A percentile compares a stretch with the other conserved stretches of the same genome.
phyloP scores from a whole-genome alignment of 2,888 invertebrate species.

The Stenchaetothrips biformis region DNA sequence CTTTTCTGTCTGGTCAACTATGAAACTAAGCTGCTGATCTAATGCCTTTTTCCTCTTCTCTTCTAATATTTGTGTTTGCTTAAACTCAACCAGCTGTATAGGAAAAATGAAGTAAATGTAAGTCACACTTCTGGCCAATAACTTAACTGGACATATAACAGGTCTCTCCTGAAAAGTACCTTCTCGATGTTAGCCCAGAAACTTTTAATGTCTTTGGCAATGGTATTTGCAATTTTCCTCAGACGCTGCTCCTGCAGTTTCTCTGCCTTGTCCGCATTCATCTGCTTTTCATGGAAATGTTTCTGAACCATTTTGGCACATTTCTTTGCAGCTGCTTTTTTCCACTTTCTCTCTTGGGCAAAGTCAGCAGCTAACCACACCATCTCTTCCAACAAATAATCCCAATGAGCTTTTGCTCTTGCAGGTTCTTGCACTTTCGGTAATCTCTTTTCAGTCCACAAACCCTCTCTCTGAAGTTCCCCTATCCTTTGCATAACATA shows the following conservation, averaged over 20 bases:
- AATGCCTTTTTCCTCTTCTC: slow-evolving; percentile 91
- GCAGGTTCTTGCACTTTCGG: slow-evolving; percentile 89
- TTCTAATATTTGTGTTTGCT: slow-evolving; percentile 85
- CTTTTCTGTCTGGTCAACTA: slow-evolving; percentile 97
- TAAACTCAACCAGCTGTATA: slow-evolving; percentile 79
- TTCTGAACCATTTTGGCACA: slow-evolving; percentile 88
- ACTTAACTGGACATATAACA: background rate
- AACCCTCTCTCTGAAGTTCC: slow-evolving; percentile 87
- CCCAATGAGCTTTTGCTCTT: slow-evolving; percentile 94
- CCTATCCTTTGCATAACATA: slow-evolving; percentile 87
- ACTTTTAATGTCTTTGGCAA: slow-evolving; percentile 87
- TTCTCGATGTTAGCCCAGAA: slow-evolving; percentile 98
- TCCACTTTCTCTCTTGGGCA: slow-evolving; percentile 96
- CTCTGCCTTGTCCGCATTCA: slow-evolving; percentile 83
- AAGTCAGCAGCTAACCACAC: slow-evolving; percentile 97
- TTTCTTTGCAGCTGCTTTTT: slow-evolving; percentile 90
- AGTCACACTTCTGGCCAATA: background rate
- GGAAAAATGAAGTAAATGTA: background rate
- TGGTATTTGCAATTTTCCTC: slow-evolving; percentile 78
- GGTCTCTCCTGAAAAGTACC: slow-evolving; percentile 46
- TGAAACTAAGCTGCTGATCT: slow-evolving; percentile 94
- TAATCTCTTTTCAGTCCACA: slow-evolving; percentile 89
- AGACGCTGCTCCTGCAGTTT: slow-evolving; percentile 85
- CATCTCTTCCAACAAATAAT: slow-evolving; percentile 97
- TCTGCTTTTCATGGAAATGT: slow-evolving; percentile 84